phyloP scores from a whole-genome alignment of 2,888 invertebrate genomes.

The Ischnura elegans region DNA sequence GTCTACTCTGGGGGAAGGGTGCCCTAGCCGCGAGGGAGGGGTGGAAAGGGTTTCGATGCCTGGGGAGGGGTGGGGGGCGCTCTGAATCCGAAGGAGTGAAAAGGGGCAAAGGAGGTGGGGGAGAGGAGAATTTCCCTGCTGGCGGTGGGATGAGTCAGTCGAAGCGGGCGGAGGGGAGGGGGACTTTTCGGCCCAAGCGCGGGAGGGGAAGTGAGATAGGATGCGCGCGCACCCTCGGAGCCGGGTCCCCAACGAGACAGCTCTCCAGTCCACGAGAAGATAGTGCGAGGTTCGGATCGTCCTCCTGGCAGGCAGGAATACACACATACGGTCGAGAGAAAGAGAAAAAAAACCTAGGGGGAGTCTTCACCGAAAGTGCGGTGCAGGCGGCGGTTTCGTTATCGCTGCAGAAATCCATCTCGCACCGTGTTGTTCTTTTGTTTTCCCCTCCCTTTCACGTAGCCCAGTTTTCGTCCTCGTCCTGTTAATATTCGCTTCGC shows the following conservation, averaged over 20 bases:
- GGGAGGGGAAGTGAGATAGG: not conserved
- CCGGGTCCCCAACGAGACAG: not conserved
- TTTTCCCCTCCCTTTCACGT: slow-evolving; percentile 13
- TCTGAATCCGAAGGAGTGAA: not conserved
- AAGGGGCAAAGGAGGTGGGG: not conserved
- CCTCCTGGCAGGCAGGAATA: not conserved
- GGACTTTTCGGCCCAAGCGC: not conserved
- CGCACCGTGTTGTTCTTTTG: not conserved
- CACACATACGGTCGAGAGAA: too few relatives aligned
- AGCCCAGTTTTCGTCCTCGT: too few relatives aligned
- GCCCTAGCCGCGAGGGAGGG: not conserved
- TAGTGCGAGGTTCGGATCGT: slow-evolving; percentile 23
- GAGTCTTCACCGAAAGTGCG: not conserved
- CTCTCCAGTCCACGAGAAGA: slow-evolving; percentile 49
- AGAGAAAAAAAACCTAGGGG: not conserved
- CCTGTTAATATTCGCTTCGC: too few relatives aligned
- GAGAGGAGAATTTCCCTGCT: not conserved
- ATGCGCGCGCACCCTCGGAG: slow-evolving; percentile 42
- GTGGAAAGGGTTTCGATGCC: not conserved
- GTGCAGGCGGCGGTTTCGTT: not conserved
- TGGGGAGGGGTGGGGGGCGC: slow-evolving; percentile 8
- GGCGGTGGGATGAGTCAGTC: not conserved
- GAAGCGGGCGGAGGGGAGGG: not conserved
- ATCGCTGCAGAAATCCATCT: not conserved
- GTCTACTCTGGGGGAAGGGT: not conserved